A percentile compares a stretch with the other conserved stretches of the same genome.
Conservation (phyloP, 2,113 vertebrate genomes). For the Paedocypris sp. region DNA sequence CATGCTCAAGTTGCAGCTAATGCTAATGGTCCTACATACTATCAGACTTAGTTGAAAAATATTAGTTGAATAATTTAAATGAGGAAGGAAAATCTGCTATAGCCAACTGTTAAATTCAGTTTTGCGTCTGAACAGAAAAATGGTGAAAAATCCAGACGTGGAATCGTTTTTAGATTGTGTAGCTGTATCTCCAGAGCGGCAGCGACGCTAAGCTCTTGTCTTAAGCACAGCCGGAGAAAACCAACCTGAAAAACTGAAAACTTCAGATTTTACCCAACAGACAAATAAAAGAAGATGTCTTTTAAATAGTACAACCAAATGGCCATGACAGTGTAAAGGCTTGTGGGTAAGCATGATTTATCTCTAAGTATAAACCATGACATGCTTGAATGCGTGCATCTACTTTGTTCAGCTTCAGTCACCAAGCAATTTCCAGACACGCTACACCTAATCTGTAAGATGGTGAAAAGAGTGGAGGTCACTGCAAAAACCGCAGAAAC, state of each 20-base stretch:
- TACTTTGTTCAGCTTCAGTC: slow-evolving; percentile 28
- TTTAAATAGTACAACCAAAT: neutral
- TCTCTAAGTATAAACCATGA: slow-evolving; percentile 23
- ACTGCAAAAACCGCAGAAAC: slow-evolving; percentile 21
- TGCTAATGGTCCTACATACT: too few species aligned
- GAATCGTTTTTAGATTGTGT: too few species aligned
- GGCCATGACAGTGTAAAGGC: slow-evolving; percentile 11
- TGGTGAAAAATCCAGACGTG: too few species aligned
- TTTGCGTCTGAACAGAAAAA: too few species aligned
- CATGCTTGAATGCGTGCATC: slow-evolving; percentile 26
- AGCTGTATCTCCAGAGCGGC: too few species aligned
- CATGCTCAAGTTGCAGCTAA: too few species aligned
- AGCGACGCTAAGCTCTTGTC: too few species aligned
- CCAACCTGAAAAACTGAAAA: neutral
- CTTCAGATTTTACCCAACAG: neutral
- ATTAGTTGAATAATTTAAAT: too few species aligned
- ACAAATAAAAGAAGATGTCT: slow-evolving; percentile 25
- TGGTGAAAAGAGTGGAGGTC: slow-evolving; percentile 26
- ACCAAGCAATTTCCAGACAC: slow-evolving; percentile 31
- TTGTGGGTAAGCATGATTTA: slow-evolving; percentile 29
- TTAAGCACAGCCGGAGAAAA: neutral
- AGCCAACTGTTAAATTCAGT: too few species aligned
- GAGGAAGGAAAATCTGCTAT: too few species aligned
- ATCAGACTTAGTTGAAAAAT: too few species aligned
- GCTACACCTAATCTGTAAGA: slow-evolving; percentile 28